phyloP scores from a whole-genome alignment of 2,113 vertebrate genomes.

The Entelurus aequoreus region DNA sequence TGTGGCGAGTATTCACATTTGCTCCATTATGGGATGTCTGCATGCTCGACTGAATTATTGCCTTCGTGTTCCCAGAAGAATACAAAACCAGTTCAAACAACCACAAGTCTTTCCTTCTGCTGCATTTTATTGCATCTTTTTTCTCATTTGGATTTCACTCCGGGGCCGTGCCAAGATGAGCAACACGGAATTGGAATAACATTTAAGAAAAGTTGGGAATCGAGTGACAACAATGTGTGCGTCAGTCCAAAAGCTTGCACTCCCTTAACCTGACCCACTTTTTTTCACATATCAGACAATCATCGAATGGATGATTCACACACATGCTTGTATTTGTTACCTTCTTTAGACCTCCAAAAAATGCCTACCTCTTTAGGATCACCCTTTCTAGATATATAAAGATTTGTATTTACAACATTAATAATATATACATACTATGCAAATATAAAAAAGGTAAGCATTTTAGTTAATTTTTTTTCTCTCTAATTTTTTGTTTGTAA shows the following conservation, averaged over 20 bases:
- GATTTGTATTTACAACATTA: no score
- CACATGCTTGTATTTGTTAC: neutral
- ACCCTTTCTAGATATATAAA: no score
- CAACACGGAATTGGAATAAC: constrained; percentile 29
- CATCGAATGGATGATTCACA: constrained; percentile 15
- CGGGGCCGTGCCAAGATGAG: constrained; percentile 33
- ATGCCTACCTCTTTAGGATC: no score
- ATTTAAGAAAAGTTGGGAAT: constrained; percentile 24
- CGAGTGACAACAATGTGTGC: constrained; percentile 3
- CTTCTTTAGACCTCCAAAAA: no score
- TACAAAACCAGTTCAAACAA: neutral
- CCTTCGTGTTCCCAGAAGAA: neutral
- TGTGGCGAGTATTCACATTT: no score
- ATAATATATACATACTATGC: no score
- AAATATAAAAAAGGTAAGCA: no score
- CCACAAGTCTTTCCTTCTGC: constrained; percentile 6
- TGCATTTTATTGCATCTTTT: constrained; percentile 19
- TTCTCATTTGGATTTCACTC: constrained; percentile 4
- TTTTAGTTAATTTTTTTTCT: no score
- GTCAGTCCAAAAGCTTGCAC: constrained; percentile 22
- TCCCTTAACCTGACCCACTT: constrained; percentile 43
- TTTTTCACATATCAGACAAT: constrained; percentile 31
- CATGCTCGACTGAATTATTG: neutral
- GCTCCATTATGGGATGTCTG: no score
- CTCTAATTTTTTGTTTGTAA: no score